phyloP scores from a whole-genome alignment of 2,888 invertebrate species.

The Ferdinandea cuprea region DNA sequence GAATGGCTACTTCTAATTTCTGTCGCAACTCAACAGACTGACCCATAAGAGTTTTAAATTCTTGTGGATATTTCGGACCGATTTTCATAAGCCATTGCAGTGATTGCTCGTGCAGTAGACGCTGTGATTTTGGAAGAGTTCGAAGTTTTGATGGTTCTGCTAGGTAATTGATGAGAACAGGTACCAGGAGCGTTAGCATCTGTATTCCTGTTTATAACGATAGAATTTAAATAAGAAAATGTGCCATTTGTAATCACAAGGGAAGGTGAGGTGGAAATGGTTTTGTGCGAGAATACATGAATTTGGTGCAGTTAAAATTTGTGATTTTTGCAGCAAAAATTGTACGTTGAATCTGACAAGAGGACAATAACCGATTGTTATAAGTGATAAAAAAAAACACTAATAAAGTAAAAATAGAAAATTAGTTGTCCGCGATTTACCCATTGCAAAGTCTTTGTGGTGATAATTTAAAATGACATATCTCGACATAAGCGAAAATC shows the following conservation, averaged over 20 bases:
- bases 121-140: slow-evolving; percentile 86
- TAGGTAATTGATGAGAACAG: slow-evolving; percentile 94
- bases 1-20: slow-evolving; percentile 93
- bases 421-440: too few relatives aligned
- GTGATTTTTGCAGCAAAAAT: slow-evolving; percentile 22
- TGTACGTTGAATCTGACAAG: slow-evolving; percentile 44
- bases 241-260: background rate
- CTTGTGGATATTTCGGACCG: slow-evolving; percentile 96
- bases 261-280: slow-evolving; percentile 60
- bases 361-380: background rate
- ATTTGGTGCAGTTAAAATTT: slow-evolving; percentile 44
- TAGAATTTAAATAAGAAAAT: slow-evolving; percentile 15
- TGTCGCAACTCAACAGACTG: slow-evolving; percentile 91
- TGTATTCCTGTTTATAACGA: slow-evolving; percentile 88
- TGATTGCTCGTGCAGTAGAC: slow-evolving; percentile 93
- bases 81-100: slow-evolving; percentile 95
- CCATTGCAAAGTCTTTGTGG: too few relatives aligned
- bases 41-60: slow-evolving; percentile 95
- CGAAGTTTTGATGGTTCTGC: slow-evolving; percentile 87
- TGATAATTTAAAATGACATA: too few relatives aligned
- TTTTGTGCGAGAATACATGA: slow-evolving; percentile 55
- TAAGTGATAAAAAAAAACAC: background rate
- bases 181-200: slow-evolving; percentile 94
- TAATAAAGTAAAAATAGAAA: background rate
- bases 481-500: too few relatives aligned